Conservation (phyloP, 1,140 invertebrate genomes). For the Hylaeus anthracinus region DNA sequence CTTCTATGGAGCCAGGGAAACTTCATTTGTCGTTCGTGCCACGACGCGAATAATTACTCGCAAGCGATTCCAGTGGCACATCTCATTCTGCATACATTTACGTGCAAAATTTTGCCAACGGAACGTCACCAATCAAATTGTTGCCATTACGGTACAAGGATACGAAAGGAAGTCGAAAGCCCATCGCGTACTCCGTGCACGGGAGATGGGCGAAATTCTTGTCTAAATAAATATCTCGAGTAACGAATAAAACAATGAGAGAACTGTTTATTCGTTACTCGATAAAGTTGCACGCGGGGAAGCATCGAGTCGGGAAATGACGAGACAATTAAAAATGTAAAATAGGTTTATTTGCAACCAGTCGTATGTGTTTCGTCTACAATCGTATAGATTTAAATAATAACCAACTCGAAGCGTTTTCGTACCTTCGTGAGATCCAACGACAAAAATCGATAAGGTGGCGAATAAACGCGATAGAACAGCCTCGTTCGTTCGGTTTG, state of each 20-base stretch:
- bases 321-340: constrained; percentile 73
- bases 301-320: constrained; percentile 37
- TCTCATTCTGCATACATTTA: too few relatives aligned
- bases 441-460: constrained; percentile 18
- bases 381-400: constrained; percentile 69
- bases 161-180: not conserved
- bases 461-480: constrained; percentile 33
- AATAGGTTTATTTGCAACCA: constrained; percentile 77
- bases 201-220: too few relatives aligned
- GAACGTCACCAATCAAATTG: too few relatives aligned
- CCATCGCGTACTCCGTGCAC: not conserved
- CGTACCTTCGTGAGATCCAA: constrained; percentile 35
- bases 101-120: not conserved
- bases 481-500: not conserved
- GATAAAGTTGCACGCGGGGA: too few relatives aligned
- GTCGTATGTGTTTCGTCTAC: constrained; percentile 71
- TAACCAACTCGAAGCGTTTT: constrained; percentile 47
- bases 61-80: too few relatives aligned
- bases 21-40: not conserved
- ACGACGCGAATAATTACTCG: too few relatives aligned
- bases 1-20: not conserved
- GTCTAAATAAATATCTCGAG: too few relatives aligned
- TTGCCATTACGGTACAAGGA: too few relatives aligned
- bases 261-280: too few relatives aligned
- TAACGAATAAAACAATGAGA: too few relatives aligned